Evolutionary conservation across 2,888 invertebrate genomes (phyloP), one percentile per base, ranked within the genome.

Genomic region (Orchesellides sinensis): DNA sequence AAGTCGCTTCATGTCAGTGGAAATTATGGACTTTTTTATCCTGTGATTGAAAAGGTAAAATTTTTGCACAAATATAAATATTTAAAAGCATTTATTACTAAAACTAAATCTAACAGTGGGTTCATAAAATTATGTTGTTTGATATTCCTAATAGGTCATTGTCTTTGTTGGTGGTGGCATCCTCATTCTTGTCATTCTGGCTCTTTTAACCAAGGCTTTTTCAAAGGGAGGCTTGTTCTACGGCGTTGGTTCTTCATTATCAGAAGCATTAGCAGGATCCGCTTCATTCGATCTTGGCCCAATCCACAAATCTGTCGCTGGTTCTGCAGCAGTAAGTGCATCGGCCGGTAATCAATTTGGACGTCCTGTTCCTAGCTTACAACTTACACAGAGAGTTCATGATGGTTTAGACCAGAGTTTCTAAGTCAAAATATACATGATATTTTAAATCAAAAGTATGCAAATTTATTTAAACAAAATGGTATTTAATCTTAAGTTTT

Each of bases 281-380:
- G 79, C 79, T 45, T 70, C 70, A 3, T n/a, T 79, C 19, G 79
- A 79, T 27, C 0, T 79, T n/a, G 79, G 79, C 0, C 79, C 79
- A 1, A 35, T 79, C 35, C 79, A 79, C 63, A 79, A 79, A 56
- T 79, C 79, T 40, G 65, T 72, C 2, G 79, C 79, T 4, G 79
- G 79, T n/a, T 59, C 79, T 17, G 79, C 27, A 23, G 70, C 79
- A 8, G 29, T 79, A 2, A 56, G 40, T 21, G 77, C 32, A 32
- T 47, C 49, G n/a, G 68, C 52, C 19, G 79, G 79, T 6, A 32
- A 32, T 32, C 32, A 32, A 29, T 59, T 27, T 21, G 5, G 21
- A 56, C 59, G 70, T 10, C 61, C 68, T 8, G 19, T 12, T 5
- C 78, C 78, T 0, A 1, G 32, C 32, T 0, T 65, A n/a, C 52